phyloP scores from a whole-genome alignment of 2,888 invertebrate genomes.

The Scaptomyza polygonia region DNA sequence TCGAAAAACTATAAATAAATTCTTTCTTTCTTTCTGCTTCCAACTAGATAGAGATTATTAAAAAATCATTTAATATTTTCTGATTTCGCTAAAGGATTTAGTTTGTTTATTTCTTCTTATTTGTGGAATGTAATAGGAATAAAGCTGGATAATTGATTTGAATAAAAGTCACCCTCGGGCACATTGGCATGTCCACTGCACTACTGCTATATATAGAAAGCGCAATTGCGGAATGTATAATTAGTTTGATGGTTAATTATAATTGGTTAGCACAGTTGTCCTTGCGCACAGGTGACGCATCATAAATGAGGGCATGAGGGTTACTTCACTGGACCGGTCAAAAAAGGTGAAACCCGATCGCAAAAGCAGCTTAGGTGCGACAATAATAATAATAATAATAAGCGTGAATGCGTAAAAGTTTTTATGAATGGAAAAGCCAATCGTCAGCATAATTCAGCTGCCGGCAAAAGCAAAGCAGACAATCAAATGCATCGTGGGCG shows the following conservation, averaged over 20 bases:
- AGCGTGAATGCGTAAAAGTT: conserved; percentile 34
- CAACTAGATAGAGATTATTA: not conserved
- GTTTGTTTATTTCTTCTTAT: not conserved
- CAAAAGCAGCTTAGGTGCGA: conserved; percentile 1
- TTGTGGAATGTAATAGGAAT: not conserved
- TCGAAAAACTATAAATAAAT: not conserved
- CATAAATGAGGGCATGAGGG: not conserved
- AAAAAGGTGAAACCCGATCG: too few relatives aligned
- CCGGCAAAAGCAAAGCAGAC: not conserved
- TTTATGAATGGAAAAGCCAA: conserved; percentile 56
- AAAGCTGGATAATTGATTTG: not conserved
- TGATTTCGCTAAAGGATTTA: not conserved
- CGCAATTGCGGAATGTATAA: not conserved
- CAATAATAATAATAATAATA: too few relatives aligned
- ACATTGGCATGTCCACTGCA: not conserved
- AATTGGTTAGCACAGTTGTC: not conserved
- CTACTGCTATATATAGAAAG: not conserved
- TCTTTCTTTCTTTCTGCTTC: not conserved
- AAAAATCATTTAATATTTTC: not conserved
- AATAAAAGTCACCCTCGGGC: not conserved
- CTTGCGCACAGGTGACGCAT: not conserved
- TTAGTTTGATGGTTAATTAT: not conserved
- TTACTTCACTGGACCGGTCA: not conserved
- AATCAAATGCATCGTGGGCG: conserved; percentile 52
- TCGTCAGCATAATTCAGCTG: conserved; percentile 21